Evolutionary conservation across 1,140 invertebrate species (phyloP), one percentile per base, ranked within the genome.

Genomic region (Phthorimaea operculella): DNA sequence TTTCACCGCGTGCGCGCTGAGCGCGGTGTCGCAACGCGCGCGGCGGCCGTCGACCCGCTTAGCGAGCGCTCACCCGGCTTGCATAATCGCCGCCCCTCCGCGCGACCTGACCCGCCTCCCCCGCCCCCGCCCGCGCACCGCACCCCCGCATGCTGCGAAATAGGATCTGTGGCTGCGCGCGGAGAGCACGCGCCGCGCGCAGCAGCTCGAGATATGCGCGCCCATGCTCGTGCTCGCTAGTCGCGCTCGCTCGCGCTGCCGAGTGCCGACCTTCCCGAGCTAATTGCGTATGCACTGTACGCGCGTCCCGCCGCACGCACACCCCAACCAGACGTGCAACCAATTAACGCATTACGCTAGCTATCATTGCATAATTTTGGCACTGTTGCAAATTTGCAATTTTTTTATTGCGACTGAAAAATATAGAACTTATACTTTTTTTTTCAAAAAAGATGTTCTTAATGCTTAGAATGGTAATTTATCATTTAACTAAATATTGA

Each of bases 21-120:
- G 57, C 60, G 64, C 54, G 54, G 63, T 82, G 73, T 75, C 71
- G 80, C 79, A 79, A 76, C 62, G 59, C 63, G 65, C 66, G 63
- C 66, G 62, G 60, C 76, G 83, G 81, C 64, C 80, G 76, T 76
- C 81, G 74, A 80, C 76, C 74, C 69, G 74, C 74, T 84, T 81
- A 78, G 78, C 82, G 78, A 71, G 77, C 79, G 75, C 76, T 85
- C 79, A 83, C 79, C 81, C 83, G 76, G 10, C 82, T 85, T 86
- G 83, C 85, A 85, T 87, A 85, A 85, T 83, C 75, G 21, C 72
- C 75, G 74, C 76, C 74, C 72, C 74, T 70, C 70, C 65, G 51
- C 60, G 60, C 44, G 14, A n/a, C 14, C 59, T 64, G 64, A 62
- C 53, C 48, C 63, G 60, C 65, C 74, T 70, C 76, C 74, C 76